Evolutionary conservation across 2,113 vertebrate genomes (phyloP).

Genomic region (Thinocorus orbignyianus): DNA sequence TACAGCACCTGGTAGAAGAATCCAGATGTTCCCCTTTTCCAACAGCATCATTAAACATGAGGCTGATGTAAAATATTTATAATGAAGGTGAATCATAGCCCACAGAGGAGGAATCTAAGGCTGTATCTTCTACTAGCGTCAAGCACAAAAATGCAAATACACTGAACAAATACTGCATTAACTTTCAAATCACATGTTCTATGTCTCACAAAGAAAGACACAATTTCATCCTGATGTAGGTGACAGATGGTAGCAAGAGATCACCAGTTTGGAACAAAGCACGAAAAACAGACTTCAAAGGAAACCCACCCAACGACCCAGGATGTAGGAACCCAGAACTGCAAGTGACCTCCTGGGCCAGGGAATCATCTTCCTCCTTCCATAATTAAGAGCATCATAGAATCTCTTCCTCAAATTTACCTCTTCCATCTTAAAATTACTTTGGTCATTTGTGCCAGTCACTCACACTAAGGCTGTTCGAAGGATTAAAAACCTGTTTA

Average conservation of each 20-base stretch:
- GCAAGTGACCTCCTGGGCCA: background rate
- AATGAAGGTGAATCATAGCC: slow-evolving; percentile 67
- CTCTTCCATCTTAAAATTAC: background rate
- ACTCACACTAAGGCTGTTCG: background rate
- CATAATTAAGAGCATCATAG: background rate
- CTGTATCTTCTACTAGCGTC: slow-evolving; percentile 44
- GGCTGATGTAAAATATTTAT: slow-evolving; percentile 67
- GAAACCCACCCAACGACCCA: background rate
- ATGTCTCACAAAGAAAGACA: slow-evolving; percentile 28
- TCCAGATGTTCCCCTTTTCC: slow-evolving; percentile 53
- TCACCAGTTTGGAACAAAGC: background rate
- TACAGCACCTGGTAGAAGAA: slow-evolving; percentile 57
- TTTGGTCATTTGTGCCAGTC: background rate
- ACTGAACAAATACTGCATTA: slow-evolving; percentile 57
- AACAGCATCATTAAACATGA: slow-evolving; percentile 62
- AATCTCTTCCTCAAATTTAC: background rate
- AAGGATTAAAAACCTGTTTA: background rate
- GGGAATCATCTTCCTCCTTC: background rate
- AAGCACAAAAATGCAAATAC: slow-evolving; percentile 66
- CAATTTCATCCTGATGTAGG: slow-evolving; percentile 1
- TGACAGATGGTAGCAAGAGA: slow-evolving; percentile 46
- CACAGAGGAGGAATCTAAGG: slow-evolving; percentile 58
- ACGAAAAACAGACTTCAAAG: background rate
- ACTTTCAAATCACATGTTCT: slow-evolving; percentile 59
- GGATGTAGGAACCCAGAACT: background rate